Evolutionary conservation across 2,113 vertebrate genomes (phyloP).

Genomic region (Canis aureus): DNA sequence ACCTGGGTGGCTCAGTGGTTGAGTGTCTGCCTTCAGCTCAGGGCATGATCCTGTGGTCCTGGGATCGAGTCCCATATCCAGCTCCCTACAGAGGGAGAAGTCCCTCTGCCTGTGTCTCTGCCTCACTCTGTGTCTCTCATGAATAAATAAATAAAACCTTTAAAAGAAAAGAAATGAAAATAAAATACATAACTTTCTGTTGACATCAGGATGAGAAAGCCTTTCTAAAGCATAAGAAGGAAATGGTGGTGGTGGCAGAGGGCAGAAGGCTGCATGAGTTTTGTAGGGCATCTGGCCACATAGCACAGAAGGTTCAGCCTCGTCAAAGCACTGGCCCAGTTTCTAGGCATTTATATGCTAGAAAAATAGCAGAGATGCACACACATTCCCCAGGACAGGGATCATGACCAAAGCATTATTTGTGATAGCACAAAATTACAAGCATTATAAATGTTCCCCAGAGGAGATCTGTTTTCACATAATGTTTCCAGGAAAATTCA

Average conservation of each 20-base stretch:
- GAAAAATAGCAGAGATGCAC: conserved; percentile 55
- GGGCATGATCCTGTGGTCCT: too few relatives aligned
- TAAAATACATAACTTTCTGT: neutral
- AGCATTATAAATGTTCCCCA: conserved; percentile 9
- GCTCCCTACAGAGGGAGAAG: too few relatives aligned
- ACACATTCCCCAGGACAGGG: neutral
- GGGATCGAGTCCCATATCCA: too few relatives aligned
- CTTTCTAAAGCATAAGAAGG: neutral
- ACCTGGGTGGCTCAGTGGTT: too few relatives aligned
- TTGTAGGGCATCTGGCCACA: neutral
- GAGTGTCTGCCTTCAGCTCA: too few relatives aligned
- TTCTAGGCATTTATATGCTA: neutral
- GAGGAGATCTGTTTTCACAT: neutral
- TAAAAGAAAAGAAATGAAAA: neutral
- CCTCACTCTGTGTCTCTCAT: too few relatives aligned
- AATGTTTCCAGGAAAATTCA: conserved; percentile 22
- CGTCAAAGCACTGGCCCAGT: neutral
- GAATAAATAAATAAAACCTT: too few relatives aligned
- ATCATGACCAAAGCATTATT: neutral
- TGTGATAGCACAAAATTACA: conserved; percentile 12
- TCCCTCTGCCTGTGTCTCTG: too few relatives aligned
- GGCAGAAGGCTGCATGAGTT: neutral
- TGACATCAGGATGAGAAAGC: neutral
- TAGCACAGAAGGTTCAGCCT: neutral
- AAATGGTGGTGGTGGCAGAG: neutral